These are phyloP conservation scores for Amiota minor DNA, from an alignment of 2,888 invertebrate genomes.

Conservation along the genomic window DNA sequence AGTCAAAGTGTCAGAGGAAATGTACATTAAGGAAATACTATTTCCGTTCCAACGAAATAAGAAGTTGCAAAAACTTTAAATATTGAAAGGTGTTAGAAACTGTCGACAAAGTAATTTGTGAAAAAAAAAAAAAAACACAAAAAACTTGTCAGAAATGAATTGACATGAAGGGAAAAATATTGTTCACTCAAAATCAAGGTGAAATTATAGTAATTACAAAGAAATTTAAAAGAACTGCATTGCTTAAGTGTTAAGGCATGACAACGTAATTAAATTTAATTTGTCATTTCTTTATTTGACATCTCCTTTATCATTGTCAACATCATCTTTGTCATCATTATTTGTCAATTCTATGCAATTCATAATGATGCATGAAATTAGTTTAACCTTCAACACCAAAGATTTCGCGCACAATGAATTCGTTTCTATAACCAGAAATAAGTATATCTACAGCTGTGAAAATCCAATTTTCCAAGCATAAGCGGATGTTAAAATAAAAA, in stretches of 20 bases:
- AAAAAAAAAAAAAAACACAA: neutral
- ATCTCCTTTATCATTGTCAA: too few species aligned
- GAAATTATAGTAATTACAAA: too few species aligned
- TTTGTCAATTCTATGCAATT: conserved; percentile 33
- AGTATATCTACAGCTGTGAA: conserved; percentile 56
- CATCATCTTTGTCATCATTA: too few species aligned
- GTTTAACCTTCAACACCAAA: neutral
- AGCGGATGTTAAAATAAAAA: conserved; percentile 54
- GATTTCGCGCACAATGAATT: conserved; percentile 6
- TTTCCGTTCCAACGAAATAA: conserved; percentile 39
- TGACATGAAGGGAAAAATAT: neutral
- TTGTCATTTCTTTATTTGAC: conserved; percentile 34
- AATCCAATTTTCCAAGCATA: conserved; percentile 58
- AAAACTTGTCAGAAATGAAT: neutral
- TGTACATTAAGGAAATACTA: too few species aligned
- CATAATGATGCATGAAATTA: conserved; percentile 61
- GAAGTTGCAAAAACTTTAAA: neutral
- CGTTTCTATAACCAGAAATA: conserved; percentile 18
- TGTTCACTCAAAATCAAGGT: too few species aligned
- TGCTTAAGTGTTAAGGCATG: neutral
- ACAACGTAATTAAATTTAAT: conserved; percentile 42
- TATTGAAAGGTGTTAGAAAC: conserved; percentile 27
- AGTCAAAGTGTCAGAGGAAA: too few species aligned
- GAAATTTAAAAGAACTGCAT: too few species aligned
- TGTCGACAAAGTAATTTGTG: neutral